phyloP scores from a whole-genome alignment of 2,113 vertebrate species.

The Chinchilla lanigera region DNA sequence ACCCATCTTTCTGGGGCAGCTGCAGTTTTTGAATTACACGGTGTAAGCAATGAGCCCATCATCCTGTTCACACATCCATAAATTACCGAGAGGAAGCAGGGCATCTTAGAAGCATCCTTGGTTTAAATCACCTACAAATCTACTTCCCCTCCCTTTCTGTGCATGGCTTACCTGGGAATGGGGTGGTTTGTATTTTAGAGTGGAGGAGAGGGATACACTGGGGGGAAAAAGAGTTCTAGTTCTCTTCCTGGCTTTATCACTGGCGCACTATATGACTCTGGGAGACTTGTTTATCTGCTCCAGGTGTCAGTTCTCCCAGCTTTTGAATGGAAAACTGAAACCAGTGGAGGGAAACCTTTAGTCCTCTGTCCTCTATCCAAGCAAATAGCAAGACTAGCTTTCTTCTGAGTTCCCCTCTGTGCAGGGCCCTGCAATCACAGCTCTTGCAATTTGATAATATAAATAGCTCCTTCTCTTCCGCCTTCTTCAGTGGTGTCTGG shows the following conservation, averaged over 20 bases:
- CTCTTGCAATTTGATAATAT: neutral
- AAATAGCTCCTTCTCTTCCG: neutral
- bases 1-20: slow-evolving; percentile 78
- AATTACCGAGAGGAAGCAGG: slow-evolving; percentile 73
- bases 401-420: neutral
- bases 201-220: neutral
- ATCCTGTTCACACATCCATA: slow-evolving; percentile 77
- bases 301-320: slow-evolving; percentile 5
- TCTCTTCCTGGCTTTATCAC: slow-evolving; percentile 29
- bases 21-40: slow-evolving; percentile 82
- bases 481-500: neutral
- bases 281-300: neutral
- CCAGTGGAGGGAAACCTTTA: neutral
- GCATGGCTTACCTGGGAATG: neutral
- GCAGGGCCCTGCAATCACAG: neutral
- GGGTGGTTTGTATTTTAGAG: neutral
- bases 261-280: neutral
- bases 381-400: neutral
- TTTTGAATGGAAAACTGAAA: slow-evolving; percentile 11
- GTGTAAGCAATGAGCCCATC: slow-evolving; percentile 81
- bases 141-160: slow-evolving; percentile 9
- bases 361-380: neutral
- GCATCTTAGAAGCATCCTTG: slow-evolving; percentile 50
- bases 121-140: slow-evolving; percentile 73
- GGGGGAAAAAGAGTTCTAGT: fast-evolving